Percentiles rank a stretch among this genome's conserved stretches.
Conservation (phyloP, 2,113 vertebrate genomes). For the Archilochus colubris region DNA sequence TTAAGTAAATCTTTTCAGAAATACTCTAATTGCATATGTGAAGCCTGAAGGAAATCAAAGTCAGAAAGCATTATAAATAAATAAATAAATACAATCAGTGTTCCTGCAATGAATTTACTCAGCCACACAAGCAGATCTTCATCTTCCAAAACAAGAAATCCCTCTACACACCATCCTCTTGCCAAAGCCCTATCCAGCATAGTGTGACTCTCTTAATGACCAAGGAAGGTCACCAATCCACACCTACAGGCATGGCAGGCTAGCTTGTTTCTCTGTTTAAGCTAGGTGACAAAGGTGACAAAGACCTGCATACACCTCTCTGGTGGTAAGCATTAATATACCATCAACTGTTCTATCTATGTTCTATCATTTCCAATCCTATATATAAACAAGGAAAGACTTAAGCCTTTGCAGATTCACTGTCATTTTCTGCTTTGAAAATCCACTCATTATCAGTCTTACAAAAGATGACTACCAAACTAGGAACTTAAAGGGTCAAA, state of each 20-base stretch:
- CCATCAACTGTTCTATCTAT: not conserved
- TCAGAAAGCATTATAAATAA: not conserved
- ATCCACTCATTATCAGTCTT: not conserved
- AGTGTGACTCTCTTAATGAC: not conserved
- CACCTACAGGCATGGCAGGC: not conserved
- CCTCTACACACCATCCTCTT: not conserved
- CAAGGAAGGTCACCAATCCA: not conserved
- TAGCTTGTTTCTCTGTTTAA: not conserved
- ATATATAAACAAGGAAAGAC: not conserved
- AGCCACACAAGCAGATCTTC: not conserved
- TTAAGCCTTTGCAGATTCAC: not conserved
- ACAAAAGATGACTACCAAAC: not conserved
- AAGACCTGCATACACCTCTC: not conserved
- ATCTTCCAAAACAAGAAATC: not conserved
- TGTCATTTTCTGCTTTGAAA: not conserved
- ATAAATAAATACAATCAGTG: not conserved
- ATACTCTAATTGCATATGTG: not conserved
- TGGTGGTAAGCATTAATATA: not conserved
- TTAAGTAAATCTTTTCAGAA: not conserved
- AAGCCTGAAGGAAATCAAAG: not conserved
- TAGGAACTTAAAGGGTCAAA: not conserved
- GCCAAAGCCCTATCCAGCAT: not conserved
- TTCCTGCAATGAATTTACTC: not conserved
- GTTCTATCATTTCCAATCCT: not conserved
- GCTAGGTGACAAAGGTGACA: not conserved